A percentile compares a stretch with the other conserved stretches of the same genome.
Evolutionary conservation across 2,888 invertebrate species (phyloP).

Genomic region (Trichacis sp.): DNA sequence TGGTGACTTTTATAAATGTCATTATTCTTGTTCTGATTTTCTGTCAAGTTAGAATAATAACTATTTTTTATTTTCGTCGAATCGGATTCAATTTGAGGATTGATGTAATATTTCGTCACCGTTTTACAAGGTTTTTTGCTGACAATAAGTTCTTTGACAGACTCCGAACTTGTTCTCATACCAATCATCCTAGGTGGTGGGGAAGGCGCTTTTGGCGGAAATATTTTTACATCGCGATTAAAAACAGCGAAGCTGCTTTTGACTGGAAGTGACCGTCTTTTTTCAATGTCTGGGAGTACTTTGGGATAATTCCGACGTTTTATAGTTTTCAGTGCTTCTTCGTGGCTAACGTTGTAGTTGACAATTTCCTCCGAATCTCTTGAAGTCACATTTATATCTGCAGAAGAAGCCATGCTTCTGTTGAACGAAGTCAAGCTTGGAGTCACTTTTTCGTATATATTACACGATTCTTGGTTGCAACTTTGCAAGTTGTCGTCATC

Average conservation of each 20-base stretch:
- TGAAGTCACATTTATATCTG: constrained; percentile 82
- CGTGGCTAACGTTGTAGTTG: constrained; percentile 72
- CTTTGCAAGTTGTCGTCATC: constrained; percentile 9
- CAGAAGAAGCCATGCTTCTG: constrained; percentile 6
- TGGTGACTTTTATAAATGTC: background rate
- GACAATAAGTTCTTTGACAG: constrained; percentile 56
- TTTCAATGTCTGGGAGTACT: constrained; percentile 82
- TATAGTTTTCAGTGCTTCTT: constrained; percentile 80
- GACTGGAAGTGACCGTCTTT: constrained; percentile 62
- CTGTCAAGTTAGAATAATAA: background rate
- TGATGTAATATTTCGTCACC: constrained; percentile 63
- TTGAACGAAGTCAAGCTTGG: constrained; percentile 60
- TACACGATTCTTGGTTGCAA: constrained; percentile 26
- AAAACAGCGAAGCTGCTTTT: constrained; percentile 44
- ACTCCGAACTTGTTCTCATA: constrained; percentile 52
- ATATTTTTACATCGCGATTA: constrained; percentile 10
- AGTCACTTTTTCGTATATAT: constrained; percentile 53
- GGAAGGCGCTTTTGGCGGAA: constrained; percentile 66
- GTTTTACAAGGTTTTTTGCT: constrained; percentile 49
- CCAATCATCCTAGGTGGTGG: constrained; percentile 80
- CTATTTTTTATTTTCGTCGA: constrained; percentile 41
- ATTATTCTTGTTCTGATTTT: background rate
- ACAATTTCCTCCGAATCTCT: constrained; percentile 69
- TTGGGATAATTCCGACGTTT: constrained; percentile 86
- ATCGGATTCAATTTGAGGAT: constrained; percentile 57